Base-by-base conservation (phyloP, 2,113 vertebrate genomes). In the Pollachius pollachius region DNA sequence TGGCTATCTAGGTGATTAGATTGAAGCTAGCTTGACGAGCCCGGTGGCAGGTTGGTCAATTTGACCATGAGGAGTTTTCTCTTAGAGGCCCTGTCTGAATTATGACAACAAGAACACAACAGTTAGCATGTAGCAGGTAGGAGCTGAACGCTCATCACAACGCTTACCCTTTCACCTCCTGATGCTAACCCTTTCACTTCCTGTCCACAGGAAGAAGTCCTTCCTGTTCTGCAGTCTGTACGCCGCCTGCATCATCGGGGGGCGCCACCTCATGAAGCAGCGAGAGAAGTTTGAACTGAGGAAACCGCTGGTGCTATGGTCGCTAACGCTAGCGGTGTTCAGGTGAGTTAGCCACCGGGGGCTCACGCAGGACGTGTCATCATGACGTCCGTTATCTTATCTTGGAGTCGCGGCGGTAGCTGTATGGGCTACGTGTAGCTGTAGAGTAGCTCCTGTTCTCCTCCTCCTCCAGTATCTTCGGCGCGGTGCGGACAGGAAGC, bases 301-400 rank as follows among this genome's bases (percentile, higher is more conserved):
- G 88, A 99, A 98, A 85, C 97, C 97, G 0, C 85, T 99, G 81
- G 96, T 99, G 79, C 89, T 99, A n/a, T 99, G 97, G 97, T 99
- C 97, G 1, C 92, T 99, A 86, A 96, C 95, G 15, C 97, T 99
- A 8, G 97, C 97, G 0, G 93, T 95, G 64, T 99, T 99, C 94
- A 99, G 97, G 96, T 97, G 88, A 87, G 83, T 21, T 34, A 34
- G 30, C 30, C 30, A 3, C 4, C 6, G 30, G 30, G 4, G 30
- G 30, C 30, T 34, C 4, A 34, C 30, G 30, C 30, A 34, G 30
- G 30, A 34, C 30, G 6, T 34, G 23, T 23, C 23, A 4, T 34
- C 6, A 34, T 34, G 6, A 34, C 4, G 4, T 4, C 30, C 30
- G 30, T 34, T 34, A 4, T 34, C 30, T 34, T 34, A 34, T 5